Evolutionary conservation across 2,888 invertebrate species (phyloP).

Genomic region (Drosophila infuscata): DNA sequence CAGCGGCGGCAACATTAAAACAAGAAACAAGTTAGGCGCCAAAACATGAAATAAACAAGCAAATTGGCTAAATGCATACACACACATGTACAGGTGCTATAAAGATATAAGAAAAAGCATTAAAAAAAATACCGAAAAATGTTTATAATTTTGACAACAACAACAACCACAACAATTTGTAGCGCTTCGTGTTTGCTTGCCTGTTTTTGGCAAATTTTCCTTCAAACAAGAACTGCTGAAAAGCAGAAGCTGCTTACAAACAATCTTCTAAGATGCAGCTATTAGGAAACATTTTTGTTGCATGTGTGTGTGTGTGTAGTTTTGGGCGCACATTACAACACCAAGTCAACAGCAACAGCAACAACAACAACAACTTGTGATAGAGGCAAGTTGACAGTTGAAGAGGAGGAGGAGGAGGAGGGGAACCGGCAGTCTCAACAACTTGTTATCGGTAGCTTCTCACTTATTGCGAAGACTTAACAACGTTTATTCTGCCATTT

Average conservation of each 20-base stretch:
- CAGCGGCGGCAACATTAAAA: conserved; percentile 31
- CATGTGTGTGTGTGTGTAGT: conserved; percentile 3
- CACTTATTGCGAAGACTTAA: conserved; percentile 23
- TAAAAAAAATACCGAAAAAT: conserved; percentile 28
- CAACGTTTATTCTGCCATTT: conserved; percentile 32
- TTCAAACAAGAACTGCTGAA: conserved; percentile 55
- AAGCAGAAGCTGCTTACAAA: conserved; percentile 31
- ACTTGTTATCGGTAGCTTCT: conserved; percentile 61
- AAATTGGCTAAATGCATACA: conserved; percentile 59
- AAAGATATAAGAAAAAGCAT: conserved; percentile 1
- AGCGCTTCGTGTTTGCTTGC: conserved; percentile 21
- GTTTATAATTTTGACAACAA: conserved; percentile 28
- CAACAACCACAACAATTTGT: conserved; percentile 63
- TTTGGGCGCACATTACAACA: conserved; percentile 68
- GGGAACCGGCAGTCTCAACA: conserved; percentile 17
- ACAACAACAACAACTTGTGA: conserved; percentile 14
- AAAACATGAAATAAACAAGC: conserved; percentile 77
- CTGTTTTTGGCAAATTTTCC: conserved; percentile 51
- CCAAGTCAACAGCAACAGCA: conserved; percentile 27
- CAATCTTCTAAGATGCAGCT: conserved; percentile 54
- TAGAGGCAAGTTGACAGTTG: neutral
- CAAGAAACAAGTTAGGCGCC: conserved; percentile 75
- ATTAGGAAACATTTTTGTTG: conserved; percentile 11
- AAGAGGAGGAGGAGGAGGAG: neutral
- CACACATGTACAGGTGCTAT: conserved; percentile 35